phyloP scores from a whole-genome alignment of 2,113 vertebrate genomes.

The Malurus elegans region DNA sequence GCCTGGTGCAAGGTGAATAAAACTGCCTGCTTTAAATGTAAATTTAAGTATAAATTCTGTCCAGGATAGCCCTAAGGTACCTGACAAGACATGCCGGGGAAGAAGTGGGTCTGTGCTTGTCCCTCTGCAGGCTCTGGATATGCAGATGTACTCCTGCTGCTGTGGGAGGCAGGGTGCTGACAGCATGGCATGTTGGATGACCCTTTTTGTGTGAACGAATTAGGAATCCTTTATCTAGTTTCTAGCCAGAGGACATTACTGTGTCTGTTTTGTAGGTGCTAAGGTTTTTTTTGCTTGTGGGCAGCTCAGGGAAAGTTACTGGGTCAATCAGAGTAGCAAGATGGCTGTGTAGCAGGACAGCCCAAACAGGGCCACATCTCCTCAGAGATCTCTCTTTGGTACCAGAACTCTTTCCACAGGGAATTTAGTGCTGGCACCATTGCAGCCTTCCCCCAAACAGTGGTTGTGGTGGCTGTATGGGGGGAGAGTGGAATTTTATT shows the following conservation, averaged over 20 bases:
- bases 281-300: background rate
- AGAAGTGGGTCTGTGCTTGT: background rate
- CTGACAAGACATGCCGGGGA: background rate
- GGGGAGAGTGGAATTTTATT: background rate
- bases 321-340: background rate
- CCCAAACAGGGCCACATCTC: background rate
- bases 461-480: background rate
- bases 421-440: background rate
- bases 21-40: background rate
- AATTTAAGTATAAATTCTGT: background rate
- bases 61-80: background rate
- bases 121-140: background rate
- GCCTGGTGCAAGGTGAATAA: background rate
- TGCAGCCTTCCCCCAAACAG: background rate
- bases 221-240: background rate
- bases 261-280: background rate
- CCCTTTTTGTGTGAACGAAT: background rate
- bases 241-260: background rate
- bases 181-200: background rate
- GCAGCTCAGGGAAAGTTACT: background rate
- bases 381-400: background rate
- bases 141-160: background rate
- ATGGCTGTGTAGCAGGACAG: background rate
- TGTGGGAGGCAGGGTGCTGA: background rate
- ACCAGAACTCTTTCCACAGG: background rate